Conservation (phyloP, 1,140 invertebrate genomes). For the Temnothorax curvispinosus region DNA sequence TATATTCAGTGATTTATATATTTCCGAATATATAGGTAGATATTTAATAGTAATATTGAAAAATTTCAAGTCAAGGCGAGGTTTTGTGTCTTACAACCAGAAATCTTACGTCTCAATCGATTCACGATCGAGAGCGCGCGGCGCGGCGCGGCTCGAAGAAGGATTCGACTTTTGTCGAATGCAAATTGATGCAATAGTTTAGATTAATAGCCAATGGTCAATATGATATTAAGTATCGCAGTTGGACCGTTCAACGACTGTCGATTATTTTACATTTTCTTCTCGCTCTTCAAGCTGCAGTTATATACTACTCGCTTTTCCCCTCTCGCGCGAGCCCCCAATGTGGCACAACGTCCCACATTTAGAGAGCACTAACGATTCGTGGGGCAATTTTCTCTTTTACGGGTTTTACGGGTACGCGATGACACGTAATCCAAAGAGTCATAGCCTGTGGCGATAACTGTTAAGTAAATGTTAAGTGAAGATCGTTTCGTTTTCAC, state of each 20-base stretch:
- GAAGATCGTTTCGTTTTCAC: conserved; percentile 9
- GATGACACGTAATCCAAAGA: neutral
- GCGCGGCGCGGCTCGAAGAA: no score
- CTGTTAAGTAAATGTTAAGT: conserved; percentile 55
- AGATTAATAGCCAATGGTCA: neutral
- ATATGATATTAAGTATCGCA: conserved; percentile 45
- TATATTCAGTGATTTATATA: no score
- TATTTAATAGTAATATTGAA: neutral
- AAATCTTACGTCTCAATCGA: neutral
- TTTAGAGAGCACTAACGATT: conserved; percentile 58
- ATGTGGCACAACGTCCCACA: conserved; percentile 82
- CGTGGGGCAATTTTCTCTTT: conserved; percentile 63
- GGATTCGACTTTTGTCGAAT: neutral
- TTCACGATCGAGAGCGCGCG: neutral
- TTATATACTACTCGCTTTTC: conserved; percentile 75
- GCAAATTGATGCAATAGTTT: neutral
- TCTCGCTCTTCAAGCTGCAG: conserved; percentile 4
- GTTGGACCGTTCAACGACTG: neutral
- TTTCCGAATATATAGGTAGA: neutral
- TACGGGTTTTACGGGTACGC: conserved; percentile 35
- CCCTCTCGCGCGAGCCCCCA: conserved; percentile 44
- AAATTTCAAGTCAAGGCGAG: neutral
- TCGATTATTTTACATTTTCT: conserved; percentile 23
- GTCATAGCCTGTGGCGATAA: conserved; percentile 57
- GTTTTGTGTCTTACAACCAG: neutral